These are phyloP conservation scores for Micoletzkya japonica DNA, from an alignment of 2,888 invertebrate species.

Conservation along the genomic window DNA sequence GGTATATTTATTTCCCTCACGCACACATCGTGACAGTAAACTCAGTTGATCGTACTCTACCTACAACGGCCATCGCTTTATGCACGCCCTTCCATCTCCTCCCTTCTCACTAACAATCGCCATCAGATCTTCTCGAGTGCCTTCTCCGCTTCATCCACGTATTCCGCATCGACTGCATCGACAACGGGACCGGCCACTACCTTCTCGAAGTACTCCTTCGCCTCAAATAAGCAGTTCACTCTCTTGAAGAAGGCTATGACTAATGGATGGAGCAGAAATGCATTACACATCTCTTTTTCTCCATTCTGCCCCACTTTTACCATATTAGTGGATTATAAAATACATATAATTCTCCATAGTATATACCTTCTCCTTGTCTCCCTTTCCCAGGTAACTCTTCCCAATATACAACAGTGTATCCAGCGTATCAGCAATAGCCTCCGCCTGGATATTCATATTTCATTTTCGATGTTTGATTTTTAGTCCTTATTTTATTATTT, in stretches of 20 bases:
- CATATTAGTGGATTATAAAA: no score
- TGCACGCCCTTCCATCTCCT: no score
- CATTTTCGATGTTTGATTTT: background rate
- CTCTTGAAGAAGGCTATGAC: no score
- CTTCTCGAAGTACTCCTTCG: background rate
- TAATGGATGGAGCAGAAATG: no score
- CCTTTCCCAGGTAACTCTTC: constrained; percentile 37
- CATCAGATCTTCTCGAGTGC: background rate
- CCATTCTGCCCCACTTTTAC: no score
- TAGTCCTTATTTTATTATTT: background rate
- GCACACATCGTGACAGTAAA: no score
- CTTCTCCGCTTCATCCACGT: constrained; percentile 16
- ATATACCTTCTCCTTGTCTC: constrained; percentile 35
- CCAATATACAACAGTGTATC: constrained; percentile 44
- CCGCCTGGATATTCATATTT: constrained; percentile 23
- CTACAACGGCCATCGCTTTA: no score
- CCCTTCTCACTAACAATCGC: no score
- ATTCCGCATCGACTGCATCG: constrained; percentile 12
- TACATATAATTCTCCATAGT: constrained; percentile 34
- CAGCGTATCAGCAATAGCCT: constrained; percentile 26
- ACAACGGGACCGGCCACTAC: constrained; percentile 3
- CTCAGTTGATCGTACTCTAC: no score
- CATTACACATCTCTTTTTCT: background rate
- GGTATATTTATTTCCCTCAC: no score
- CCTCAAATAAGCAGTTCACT: background rate